Percentiles rank a stretch among this genome's conserved stretches.
Evolutionary conservation across 37 sponge, comb jelly and placozoan species (phyloP).

Genomic region (Spongilla lacustris): DNA sequence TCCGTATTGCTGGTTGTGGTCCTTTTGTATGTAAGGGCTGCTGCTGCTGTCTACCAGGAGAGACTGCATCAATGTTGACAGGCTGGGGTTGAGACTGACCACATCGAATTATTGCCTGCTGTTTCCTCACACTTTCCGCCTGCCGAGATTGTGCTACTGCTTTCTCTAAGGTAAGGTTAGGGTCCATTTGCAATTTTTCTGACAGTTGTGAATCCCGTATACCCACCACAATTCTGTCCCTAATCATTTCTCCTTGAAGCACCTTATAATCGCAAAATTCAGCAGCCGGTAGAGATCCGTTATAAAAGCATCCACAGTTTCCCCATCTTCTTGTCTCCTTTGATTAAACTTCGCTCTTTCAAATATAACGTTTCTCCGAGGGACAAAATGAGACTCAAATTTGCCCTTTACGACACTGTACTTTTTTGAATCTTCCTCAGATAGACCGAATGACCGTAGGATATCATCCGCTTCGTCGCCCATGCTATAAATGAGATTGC

Average conservation of each 20-base stretch:
- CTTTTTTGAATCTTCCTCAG: conserved; percentile 27
- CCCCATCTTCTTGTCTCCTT: conserved; percentile 43
- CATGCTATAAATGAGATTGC: conserved; percentile 46
- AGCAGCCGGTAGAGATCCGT: conserved; percentile 31
- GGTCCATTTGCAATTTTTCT: conserved; percentile 36
- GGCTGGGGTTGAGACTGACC: no score
- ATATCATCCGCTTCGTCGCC: conserved; percentile 49
- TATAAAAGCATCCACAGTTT: conserved; percentile 50
- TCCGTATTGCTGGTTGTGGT: no score
- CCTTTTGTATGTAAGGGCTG: no score
- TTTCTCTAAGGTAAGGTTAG: conserved; percentile 28
- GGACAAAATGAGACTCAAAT: conserved; percentile 41
- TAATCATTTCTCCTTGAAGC: conserved; percentile 54
- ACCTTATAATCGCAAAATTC: conserved; percentile 39
- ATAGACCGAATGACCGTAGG: conserved; percentile 24
- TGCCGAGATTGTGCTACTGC: conserved; percentile 21
- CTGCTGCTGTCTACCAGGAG: no score
- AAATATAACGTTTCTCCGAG: conserved; percentile 40
- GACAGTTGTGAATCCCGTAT: conserved; percentile 32
- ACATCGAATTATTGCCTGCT: conserved; percentile 15
- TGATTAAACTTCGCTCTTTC: conserved; percentile 54
- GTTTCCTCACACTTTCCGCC: conserved; percentile 25
- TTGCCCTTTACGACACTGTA: conserved; percentile 31
- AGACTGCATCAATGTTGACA: no score
- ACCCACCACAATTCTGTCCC: conserved; percentile 45